Evolutionary conservation across 2,113 vertebrate genomes (phyloP), one percentile per base, ranked within the genome.

Genomic region (Neomonachus schauinslandi): DNA sequence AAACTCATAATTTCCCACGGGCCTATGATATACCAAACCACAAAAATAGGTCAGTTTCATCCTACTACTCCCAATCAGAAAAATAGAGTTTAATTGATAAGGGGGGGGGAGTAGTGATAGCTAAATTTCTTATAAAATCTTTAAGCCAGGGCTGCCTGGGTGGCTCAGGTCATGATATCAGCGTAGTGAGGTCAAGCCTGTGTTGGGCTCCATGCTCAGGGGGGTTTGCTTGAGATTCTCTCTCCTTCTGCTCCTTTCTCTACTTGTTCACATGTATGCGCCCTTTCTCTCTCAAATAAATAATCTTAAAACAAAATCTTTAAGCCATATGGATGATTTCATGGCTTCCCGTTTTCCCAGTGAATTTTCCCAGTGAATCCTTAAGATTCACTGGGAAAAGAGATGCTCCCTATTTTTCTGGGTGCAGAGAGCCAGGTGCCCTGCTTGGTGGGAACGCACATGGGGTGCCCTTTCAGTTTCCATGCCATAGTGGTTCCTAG

Each of bases 1-100:
- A 24, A 91, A 98, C 49, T 91, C 55, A 36, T 57, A 61, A 74
- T 96, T 89, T 87, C 65, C 91, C 18, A 36, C 14, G 61, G 28
- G 53, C 15, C 9, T 7, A 1, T 76, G 55, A 94, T 39, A 69
- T 11, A 49, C 42, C 26, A 96, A 51, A 36, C 14, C 36, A 61
- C 5, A 69, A 49, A 89, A 61, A 80, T 31, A 76, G 63, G 18
- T 59, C 28, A 14, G 4, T 77, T 72, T 94, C 13, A 61, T 28
- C n/a, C 14, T 72, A 24, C 11, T 49, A 39, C 4, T 67, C 8
- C 10, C 12, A 82, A 65, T 61, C 26, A 74, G 67, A 22, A 83
- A 96, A 85, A n/a, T 8, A 53, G 0, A 26, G 24, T 57, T 91
- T 80, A 91, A 67, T 49, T 71, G 83, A 16, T 14, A 85, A 74